phyloP scores from a whole-genome alignment of 64 coral and sea anemone species.

The Pocillopora damicornis region DNA sequence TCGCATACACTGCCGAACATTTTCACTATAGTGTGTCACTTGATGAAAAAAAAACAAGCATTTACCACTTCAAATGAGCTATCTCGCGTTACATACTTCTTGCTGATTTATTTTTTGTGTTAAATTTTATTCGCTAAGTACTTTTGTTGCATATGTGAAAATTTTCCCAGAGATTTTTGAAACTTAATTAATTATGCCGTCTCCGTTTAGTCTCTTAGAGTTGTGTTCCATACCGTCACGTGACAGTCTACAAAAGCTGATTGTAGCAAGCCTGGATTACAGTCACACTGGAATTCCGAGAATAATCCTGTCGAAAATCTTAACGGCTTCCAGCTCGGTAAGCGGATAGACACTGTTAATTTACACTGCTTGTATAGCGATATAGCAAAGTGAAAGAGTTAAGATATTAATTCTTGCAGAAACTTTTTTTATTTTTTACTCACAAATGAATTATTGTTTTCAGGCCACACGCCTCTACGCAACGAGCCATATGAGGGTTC shows the following conservation, averaged over 20 bases:
- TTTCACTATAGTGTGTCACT: no score
- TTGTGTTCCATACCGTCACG: constrained; percentile 67
- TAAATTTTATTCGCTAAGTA: no score
- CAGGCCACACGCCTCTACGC: constrained; percentile 82
- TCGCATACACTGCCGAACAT: no score
- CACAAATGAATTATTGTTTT: not conserved
- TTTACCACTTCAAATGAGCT: no score
- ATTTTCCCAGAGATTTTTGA: not conserved
- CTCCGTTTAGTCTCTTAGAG: constrained; percentile 59
- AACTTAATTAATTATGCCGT: not conserved
- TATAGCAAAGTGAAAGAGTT: not conserved
- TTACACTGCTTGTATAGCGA: not conserved
- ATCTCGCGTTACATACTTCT: no score
- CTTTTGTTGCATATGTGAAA: no score
- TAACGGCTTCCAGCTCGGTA: constrained; percentile 83
- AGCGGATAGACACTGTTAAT: not conserved
- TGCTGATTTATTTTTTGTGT: no score
- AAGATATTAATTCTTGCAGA: not conserved
- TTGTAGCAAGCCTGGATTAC: constrained; percentile 89
- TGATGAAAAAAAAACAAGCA: no score
- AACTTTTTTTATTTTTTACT: not conserved
- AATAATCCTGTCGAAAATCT: constrained; percentile 90
- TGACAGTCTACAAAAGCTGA: constrained; percentile 85
- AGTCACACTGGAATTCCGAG: constrained; percentile 80
- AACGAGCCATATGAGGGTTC: constrained; percentile 86